Evolutionary conservation across 2,113 vertebrate genomes (phyloP), one percentile per base, ranked within the genome.

Genomic region (Girardinichthys multiradiatus): DNA sequence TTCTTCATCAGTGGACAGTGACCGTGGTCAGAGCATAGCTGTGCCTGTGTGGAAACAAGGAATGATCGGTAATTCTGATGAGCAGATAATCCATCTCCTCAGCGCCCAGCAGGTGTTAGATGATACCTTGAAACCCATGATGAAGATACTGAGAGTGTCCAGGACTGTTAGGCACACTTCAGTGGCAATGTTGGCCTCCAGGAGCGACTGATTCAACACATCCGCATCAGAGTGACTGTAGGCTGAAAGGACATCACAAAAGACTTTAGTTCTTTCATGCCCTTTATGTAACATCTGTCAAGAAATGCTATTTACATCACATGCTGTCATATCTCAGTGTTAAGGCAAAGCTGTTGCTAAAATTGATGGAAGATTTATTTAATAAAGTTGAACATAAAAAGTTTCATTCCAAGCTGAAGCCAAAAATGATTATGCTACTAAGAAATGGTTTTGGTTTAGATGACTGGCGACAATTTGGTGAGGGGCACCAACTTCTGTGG

Each of bases 1-100:
- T 98, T 99, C 92, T 99, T 99, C 98, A 99, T 99, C 68, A 99
- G 93, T 1, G 97, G 97, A 87, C 97, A 98, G 89, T 99, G 98
- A 3, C 98, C 97, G 0, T 99, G 95, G 89, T 99, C 98, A 6
- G 94, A 83, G 85, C 98, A 94, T 7, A 99, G 94, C 70, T 99
- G 98, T 75, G 96, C 95, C 98, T 99, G 87, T 54, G 80, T 28
- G 33, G 71, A 59, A 60, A 48, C 4, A 62, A 1, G 26, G 45
- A 33, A 21, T 4, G 58, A 17, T 8, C 27, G 3, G 9, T 15
- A 15, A 5, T 29, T 74, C 2, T 30, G 28, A 57, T 54, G 10
- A 62, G 33, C 48, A 30, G 13, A 60, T 31, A 39, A 31, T 1
- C 3, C 10, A 35, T 54, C 48, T 24, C 48, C 42, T 19, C 7